These are phyloP conservation scores for Kryptolebias ocellatus DNA, from an alignment of 2,797 vertebrate species.

Conservation along the genomic window DNA sequence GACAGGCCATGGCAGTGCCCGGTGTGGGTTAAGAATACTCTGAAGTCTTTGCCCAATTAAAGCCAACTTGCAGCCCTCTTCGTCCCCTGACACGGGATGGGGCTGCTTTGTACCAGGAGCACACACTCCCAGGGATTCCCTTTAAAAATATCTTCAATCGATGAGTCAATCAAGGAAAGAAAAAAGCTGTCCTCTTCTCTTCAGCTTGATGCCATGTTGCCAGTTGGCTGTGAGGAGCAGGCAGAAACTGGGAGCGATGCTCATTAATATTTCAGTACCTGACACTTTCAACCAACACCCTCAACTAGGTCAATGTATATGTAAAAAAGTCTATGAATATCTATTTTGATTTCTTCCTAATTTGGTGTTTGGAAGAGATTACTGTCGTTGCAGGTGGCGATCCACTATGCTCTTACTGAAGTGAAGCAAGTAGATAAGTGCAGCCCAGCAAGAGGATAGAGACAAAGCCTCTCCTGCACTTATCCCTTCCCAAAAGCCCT, in stretches of 20 bases:
- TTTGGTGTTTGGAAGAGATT: slow-evolving; percentile 74
- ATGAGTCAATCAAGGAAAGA: slow-evolving; percentile 87
- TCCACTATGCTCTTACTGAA: slow-evolving; percentile 56
- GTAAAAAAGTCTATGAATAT: slow-evolving; percentile 82
- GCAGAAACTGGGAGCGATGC: slow-evolving; percentile 84
- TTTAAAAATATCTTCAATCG: slow-evolving; percentile 92
- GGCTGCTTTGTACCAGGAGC: slow-evolving; percentile 83
- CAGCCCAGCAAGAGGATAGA: slow-evolving; percentile 36
- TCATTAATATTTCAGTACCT: slow-evolving; percentile 88
- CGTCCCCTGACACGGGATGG: slow-evolving; percentile 79
- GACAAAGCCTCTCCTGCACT: slow-evolving; percentile 10
- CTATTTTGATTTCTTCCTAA: slow-evolving; percentile 80
- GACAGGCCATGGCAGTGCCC: slow-evolving; percentile 78
- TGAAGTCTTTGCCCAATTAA: slow-evolving; percentile 87
- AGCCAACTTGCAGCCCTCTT: slow-evolving; percentile 77
- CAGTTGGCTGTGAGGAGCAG: slow-evolving; percentile 85
- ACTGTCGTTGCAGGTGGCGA: slow-evolving; percentile 70
- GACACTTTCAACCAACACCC: slow-evolving; percentile 86
- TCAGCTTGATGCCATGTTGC: slow-evolving; percentile 84
- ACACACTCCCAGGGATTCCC: slow-evolving; percentile 85
- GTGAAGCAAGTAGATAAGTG: slow-evolving; percentile 52
- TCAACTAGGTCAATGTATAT: slow-evolving; percentile 89
- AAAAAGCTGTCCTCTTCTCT: slow-evolving; percentile 80
- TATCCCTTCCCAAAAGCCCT: not conserved
- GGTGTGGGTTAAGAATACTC: slow-evolving; percentile 80